Evolutionary conservation across 2,888 invertebrate species (phyloP).

Genomic region (Mythimna loreyi): DNA sequence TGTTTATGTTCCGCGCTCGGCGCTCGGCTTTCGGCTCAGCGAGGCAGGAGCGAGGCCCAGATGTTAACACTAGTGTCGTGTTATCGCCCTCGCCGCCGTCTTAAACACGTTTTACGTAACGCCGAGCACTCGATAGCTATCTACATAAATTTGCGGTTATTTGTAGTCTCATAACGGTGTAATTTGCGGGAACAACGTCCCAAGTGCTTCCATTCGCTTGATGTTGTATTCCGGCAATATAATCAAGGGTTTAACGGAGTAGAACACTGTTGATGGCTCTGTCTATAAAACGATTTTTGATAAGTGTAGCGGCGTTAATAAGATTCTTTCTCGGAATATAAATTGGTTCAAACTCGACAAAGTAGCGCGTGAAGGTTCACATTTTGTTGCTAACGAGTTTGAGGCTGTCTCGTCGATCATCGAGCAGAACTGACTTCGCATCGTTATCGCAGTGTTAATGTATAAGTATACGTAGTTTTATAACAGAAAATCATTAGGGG

Average conservation of each 20-base stretch:
- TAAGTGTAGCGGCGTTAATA: constrained; percentile 65
- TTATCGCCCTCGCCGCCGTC: constrained; percentile 80
- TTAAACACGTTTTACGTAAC: constrained; percentile 86
- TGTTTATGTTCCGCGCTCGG: constrained; percentile 79
- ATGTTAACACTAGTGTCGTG: constrained; percentile 83
- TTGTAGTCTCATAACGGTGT: constrained; percentile 84
- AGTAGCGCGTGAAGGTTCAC: constrained; percentile 43
- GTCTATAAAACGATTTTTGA: constrained; percentile 69
- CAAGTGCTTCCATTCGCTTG: constrained; percentile 78
- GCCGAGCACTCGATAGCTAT: constrained; percentile 83
- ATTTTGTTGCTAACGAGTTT: constrained; percentile 59
- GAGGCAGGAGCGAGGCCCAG: constrained; percentile 74
- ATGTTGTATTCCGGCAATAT: constrained; percentile 78
- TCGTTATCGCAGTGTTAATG: constrained; percentile 28
- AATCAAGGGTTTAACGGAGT: constrained; percentile 75
- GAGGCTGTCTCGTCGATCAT: constrained; percentile 47
- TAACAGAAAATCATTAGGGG: constrained; percentile 38
- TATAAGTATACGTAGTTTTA: constrained; percentile 32
- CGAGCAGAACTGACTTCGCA: constrained; percentile 40
- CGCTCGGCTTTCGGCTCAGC: constrained; percentile 50
- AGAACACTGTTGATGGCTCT: constrained; percentile 73
- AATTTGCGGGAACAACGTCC: constrained; percentile 82
- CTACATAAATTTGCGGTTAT: constrained; percentile 88
- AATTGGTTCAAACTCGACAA: constrained; percentile 53
- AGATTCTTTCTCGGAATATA: constrained; percentile 60